Percentiles rank a stretch among this genome's conserved stretches.
phyloP scores from a whole-genome alignment of 2,113 vertebrate species.

The Entomyzon cyanotis region DNA sequence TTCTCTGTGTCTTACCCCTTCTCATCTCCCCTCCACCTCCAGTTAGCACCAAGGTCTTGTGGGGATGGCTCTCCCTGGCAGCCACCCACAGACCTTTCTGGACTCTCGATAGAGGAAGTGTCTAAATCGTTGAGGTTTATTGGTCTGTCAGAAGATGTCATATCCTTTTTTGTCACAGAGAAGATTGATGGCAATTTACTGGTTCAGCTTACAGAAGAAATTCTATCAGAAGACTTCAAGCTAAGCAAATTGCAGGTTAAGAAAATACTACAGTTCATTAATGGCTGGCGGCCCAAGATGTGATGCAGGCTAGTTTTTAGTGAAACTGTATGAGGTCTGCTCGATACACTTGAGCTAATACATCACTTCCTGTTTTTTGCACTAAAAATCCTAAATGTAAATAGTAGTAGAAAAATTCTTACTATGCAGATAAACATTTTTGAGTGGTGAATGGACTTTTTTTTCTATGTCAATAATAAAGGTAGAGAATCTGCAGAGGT shows the following conservation, averaged over 20 bases:
- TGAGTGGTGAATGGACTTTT: slow-evolving; percentile 73
- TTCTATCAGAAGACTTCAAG: slow-evolving; percentile 95
- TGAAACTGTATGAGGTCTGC: slow-evolving; percentile 31
- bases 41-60: slow-evolving; percentile 75
- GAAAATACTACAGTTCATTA: slow-evolving; percentile 97
- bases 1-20: slow-evolving; percentile 77
- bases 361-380: slow-evolving; percentile 78
- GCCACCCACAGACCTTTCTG: slow-evolving; percentile 87
- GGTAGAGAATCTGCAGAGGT: slow-evolving; percentile 75
- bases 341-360: slow-evolving; percentile 56
- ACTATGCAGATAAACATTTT: slow-evolving; percentile 83
- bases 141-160: slow-evolving; percentile 89
- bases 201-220: slow-evolving; percentile 94
- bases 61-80: slow-evolving; percentile 87
- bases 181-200: slow-evolving; percentile 97
- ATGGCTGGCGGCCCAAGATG: slow-evolving; percentile 97
- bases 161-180: slow-evolving; percentile 88
- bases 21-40: slow-evolving; percentile 72
- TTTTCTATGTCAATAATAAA: slow-evolving; percentile 76
- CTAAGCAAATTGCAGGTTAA: slow-evolving; percentile 97
- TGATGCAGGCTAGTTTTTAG: slow-evolving; percentile 3
- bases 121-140: slow-evolving; percentile 92
- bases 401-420: slow-evolving; percentile 78
- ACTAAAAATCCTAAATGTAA: slow-evolving; percentile 80
- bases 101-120: slow-evolving; percentile 92